Conservation (phyloP, 2,113 vertebrate genomes). For the Enhydra lutris region DNA sequence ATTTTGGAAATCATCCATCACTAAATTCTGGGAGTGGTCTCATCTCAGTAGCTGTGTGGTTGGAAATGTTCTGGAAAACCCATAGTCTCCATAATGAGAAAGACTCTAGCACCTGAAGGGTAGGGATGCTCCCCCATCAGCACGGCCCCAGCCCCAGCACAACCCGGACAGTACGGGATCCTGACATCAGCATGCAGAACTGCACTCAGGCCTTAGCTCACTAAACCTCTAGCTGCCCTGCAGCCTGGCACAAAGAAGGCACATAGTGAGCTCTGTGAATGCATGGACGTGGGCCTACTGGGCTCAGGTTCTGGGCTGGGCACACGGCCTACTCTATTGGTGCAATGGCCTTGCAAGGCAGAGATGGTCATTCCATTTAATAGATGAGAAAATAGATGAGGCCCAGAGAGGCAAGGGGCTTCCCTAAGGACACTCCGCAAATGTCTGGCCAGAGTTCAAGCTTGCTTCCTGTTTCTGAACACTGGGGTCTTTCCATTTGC, state of each 20-base stretch:
- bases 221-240: not conserved
- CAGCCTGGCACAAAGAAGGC: not conserved
- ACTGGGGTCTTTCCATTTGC: not conserved
- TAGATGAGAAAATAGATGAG: not conserved
- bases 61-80: not conserved
- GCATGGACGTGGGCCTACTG: not conserved
- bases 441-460: not conserved
- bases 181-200: not conserved
- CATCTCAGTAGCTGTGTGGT: not conserved
- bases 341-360: not conserved
- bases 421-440: not conserved
- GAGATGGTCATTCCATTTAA: not conserved
- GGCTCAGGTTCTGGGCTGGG: not conserved
- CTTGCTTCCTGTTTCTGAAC: not conserved
- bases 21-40: not conserved
- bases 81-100: not conserved
- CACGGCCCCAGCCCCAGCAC: rapidly evolving
- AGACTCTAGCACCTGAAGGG: not conserved
- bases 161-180: not conserved
- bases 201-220: not conserved
- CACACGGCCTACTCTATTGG: not conserved
- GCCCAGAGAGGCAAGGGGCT: not conserved
- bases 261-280: not conserved
- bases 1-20: not conserved
- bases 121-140: not conserved